Evolutionary conservation across 2,113 vertebrate genomes (phyloP).

Genomic region (Cygnus atratus): DNA sequence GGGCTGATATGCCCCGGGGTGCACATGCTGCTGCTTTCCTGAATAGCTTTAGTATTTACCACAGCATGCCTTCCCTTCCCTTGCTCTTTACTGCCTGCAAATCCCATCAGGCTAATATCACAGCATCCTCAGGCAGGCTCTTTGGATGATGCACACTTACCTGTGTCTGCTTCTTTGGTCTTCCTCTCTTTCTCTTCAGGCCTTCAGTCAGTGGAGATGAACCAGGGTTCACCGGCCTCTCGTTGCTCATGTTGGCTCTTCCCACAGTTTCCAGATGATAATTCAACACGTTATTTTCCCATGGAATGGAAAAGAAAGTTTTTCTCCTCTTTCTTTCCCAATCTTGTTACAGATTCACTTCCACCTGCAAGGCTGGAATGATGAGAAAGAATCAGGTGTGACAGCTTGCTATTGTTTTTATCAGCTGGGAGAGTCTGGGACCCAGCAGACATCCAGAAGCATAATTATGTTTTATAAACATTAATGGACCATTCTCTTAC

Average conservation of each 20-base stretch:
- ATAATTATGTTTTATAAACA: neutral
- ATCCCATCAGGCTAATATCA: neutral
- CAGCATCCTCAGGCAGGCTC: neutral
- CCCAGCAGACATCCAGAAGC: neutral
- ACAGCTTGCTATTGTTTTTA: neutral
- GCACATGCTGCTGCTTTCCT: neutral
- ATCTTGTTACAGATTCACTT: neutral
- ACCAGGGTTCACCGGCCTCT: neutral
- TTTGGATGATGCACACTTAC: neutral
- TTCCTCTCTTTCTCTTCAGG: constrained; percentile 66
- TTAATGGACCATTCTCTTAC: neutral
- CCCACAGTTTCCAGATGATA: neutral
- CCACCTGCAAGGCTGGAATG: neutral
- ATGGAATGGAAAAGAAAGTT: neutral
- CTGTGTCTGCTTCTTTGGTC: constrained; percentile 66
- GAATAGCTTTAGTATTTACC: neutral
- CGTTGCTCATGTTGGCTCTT: constrained; percentile 35
- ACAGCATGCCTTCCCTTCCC: neutral
- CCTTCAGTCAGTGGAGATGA: neutral
- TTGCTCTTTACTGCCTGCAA: neutral
- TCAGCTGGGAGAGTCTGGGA: neutral
- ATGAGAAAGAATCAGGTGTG: neutral
- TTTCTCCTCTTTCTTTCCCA: neutral
- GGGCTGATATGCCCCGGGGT: neutral
- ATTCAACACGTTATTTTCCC: neutral